Evolutionary conservation across 1,140 invertebrate species (phyloP).

Genomic region (Epicauta chinensis): DNA sequence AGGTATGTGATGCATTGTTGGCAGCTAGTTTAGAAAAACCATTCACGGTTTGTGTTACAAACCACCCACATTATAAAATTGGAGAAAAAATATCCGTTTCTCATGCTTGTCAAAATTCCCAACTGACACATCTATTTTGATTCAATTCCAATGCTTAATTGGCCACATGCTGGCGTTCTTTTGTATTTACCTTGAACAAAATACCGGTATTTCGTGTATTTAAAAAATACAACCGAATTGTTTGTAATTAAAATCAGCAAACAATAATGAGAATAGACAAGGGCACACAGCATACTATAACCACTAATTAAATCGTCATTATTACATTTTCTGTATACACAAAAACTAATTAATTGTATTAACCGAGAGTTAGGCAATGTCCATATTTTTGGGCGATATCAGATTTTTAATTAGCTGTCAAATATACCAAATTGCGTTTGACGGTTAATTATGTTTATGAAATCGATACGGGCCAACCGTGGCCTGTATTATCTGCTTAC

Average conservation of each 20-base stretch:
- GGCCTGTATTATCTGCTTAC: constrained; percentile 15
- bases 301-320: constrained; percentile 15
- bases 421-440: constrained; percentile 32
- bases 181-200: not conserved
- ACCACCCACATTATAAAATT: not conserved
- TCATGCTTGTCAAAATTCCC: constrained; percentile 11
- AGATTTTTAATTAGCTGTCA: constrained; percentile 34
- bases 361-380: constrained; percentile 24
- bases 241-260: constrained; percentile 2
- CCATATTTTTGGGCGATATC: constrained; percentile 25
- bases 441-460: constrained; percentile 29
- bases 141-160: constrained; percentile 13
- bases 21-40: constrained; percentile 6
- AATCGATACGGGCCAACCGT: constrained; percentile 12
- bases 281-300: not conserved
- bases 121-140: constrained; percentile 9
- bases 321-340: constrained; percentile 7
- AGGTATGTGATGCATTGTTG: constrained; percentile 13
- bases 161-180: constrained; percentile 5
- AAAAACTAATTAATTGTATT: constrained; percentile 28
- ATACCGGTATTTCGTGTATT: no score
- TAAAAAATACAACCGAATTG: no score
- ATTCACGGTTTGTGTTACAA: constrained; percentile 4
- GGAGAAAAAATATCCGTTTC: not conserved
- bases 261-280: constrained; percentile 4